Conservation (phyloP, 2,888 invertebrate species). For the Dicyrtomina minuta region DNA sequence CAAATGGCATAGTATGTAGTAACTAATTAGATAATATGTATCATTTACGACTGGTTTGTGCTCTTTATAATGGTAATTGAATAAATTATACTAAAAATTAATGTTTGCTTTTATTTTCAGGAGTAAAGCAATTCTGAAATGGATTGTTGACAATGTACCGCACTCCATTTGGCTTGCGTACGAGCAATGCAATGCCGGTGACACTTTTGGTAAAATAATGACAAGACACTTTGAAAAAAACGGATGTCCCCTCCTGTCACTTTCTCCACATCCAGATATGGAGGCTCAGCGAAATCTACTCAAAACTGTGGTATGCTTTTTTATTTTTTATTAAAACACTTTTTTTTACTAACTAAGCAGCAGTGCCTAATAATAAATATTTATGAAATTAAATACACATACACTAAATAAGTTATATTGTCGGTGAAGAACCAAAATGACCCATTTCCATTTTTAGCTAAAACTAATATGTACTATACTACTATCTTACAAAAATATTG, state of each 20-base stretch:
- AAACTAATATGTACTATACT: no score
- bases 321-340: background rate
- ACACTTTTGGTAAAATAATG: conserved; percentile 51
- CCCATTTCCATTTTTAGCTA: no score
- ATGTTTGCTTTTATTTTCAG: no score
- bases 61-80: no score
- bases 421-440: no score
- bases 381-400: no score
- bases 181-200: conserved; percentile 49
- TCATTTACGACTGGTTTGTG: no score
- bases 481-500: no score
- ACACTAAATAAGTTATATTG: no score
- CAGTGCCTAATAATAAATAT: background rate
- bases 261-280: conserved; percentile 40
- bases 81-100: no score
- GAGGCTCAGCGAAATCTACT: conserved; percentile 42
- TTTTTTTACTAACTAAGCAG: background rate
- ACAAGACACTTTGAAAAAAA: conserved; percentile 48
- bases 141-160: conserved; percentile 46
- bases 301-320: conserved; percentile 35
- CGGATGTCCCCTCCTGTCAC: conserved; percentile 46
- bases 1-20: no score
- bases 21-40: no score
- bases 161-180: conserved; percentile 50
- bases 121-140: conserved; percentile 41